These are phyloP conservation scores for Lagorchestes hirsutus DNA, from an alignment of 2,797 vertebrate species.

Conservation along the genomic window DNA sequence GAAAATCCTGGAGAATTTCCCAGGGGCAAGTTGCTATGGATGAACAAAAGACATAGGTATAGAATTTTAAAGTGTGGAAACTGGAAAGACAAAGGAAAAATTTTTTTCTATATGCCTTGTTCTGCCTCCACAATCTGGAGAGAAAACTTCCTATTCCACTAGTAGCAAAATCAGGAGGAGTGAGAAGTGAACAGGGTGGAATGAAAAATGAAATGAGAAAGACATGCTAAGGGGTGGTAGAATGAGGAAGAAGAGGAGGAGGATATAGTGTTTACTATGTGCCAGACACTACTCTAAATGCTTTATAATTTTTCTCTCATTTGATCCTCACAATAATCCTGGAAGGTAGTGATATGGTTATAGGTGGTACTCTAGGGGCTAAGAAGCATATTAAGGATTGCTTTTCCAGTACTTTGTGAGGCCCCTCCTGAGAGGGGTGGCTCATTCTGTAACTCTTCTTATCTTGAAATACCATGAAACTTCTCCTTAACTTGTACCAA, in stretches of 20 bases:
- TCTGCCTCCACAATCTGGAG: background rate
- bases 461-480: too few species aligned
- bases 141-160: background rate
- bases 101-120: background rate
- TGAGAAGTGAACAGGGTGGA: background rate
- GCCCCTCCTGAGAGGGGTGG: too few species aligned
- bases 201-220: background rate
- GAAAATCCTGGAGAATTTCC: background rate
- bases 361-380: too few species aligned
- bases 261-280: background rate
- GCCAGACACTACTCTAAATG: background rate
- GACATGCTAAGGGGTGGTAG: background rate
- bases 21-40: background rate
- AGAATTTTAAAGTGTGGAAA: background rate
- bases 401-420: too few species aligned
- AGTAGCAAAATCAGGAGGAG: background rate
- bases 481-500: too few species aligned
- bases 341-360: too few species aligned
- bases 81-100: background rate
- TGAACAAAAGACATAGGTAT: background rate
- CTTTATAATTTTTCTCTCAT: background rate
- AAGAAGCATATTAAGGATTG: too few species aligned
- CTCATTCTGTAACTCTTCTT: too few species aligned
- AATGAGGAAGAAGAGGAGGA: background rate
- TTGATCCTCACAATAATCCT: background rate